These are phyloP conservation scores for Tenualosa ilisha DNA, from an alignment of 2,797 vertebrate genomes.

Conservation along the genomic window DNA sequence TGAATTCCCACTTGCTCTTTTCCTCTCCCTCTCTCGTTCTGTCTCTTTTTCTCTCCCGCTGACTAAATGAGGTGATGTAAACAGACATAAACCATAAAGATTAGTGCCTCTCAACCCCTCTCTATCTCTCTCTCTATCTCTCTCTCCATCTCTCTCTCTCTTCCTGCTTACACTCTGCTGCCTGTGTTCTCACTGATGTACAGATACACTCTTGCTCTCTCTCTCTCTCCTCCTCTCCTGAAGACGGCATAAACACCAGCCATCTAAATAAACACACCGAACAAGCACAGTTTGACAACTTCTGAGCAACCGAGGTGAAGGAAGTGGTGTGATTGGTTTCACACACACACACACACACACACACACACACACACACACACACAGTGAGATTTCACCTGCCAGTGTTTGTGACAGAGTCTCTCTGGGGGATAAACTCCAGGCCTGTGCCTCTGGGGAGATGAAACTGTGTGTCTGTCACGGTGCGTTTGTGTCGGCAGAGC, in stretches of 20 bases:
- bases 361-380: conserved; percentile 34
- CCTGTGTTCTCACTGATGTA: too few species aligned
- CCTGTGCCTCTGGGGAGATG: conserved; percentile 53
- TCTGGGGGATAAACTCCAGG: conserved; percentile 52
- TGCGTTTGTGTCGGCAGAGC: conserved; percentile 45
- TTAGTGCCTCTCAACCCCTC: background rate
- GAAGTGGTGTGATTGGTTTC: background rate
- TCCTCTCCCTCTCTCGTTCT: background rate
- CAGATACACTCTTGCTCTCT: conserved; percentile 26
- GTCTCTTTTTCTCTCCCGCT: background rate
- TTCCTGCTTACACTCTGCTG: background rate
- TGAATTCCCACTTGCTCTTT: background rate
- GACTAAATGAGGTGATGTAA: too few species aligned
- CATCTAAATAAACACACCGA: background rate
- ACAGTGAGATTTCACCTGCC: conserved; percentile 52
- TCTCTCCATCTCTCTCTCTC: background rate
- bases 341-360: conserved; percentile 36
- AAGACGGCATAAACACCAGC: background rate
- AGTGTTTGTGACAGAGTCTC: conserved; percentile 62
- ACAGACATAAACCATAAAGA: too few species aligned
- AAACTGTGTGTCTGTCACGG: conserved; percentile 55
- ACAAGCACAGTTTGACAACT: conserved; percentile 14
- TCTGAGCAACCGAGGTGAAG: background rate
- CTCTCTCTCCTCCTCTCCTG: background rate
- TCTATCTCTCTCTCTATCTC: background rate